Conservation (phyloP, 2,113 vertebrate genomes). For the Nannospalax galili region DNA sequence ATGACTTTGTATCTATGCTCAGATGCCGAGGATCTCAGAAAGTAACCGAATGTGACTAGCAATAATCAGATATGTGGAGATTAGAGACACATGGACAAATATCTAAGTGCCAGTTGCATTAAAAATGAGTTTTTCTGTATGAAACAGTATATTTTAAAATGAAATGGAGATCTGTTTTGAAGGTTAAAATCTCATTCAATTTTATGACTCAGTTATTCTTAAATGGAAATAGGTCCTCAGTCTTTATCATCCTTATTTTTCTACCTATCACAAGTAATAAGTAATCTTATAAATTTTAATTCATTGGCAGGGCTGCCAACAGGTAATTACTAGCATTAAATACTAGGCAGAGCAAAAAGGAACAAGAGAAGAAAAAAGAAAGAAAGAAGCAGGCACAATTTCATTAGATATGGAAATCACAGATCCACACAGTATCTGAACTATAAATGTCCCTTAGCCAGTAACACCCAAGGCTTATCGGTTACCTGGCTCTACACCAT, state of each 20-base stretch:
- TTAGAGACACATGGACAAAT: too few species aligned
- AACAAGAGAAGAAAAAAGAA: background rate
- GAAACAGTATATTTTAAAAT: too few species aligned
- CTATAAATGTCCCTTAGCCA: background rate
- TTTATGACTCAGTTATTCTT: too few species aligned
- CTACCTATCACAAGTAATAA: slow-evolving; percentile 27
- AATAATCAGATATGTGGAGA: too few species aligned
- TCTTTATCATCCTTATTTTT: slow-evolving; percentile 67
- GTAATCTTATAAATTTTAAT: slow-evolving; percentile 25
- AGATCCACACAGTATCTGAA: background rate
- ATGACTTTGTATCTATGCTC: too few species aligned
- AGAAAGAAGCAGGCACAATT: background rate
- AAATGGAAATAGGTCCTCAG: slow-evolving; percentile 58
- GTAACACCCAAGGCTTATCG: background rate
- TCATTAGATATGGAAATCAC: slow-evolving; percentile 26
- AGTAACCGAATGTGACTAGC: too few species aligned
- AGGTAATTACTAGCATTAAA: slow-evolving; percentile 52
- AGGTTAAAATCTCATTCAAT: too few species aligned
- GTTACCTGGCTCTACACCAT: background rate
- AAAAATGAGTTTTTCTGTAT: too few species aligned
- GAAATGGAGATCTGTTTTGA: too few species aligned
- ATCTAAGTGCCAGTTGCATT: too few species aligned
- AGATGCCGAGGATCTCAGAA: too few species aligned
- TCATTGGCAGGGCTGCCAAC: background rate
- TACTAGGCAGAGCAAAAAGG: background rate